Evolutionary conservation across 2,797 vertebrate species (phyloP).

Genomic region (Smutsia temminckii): DNA sequence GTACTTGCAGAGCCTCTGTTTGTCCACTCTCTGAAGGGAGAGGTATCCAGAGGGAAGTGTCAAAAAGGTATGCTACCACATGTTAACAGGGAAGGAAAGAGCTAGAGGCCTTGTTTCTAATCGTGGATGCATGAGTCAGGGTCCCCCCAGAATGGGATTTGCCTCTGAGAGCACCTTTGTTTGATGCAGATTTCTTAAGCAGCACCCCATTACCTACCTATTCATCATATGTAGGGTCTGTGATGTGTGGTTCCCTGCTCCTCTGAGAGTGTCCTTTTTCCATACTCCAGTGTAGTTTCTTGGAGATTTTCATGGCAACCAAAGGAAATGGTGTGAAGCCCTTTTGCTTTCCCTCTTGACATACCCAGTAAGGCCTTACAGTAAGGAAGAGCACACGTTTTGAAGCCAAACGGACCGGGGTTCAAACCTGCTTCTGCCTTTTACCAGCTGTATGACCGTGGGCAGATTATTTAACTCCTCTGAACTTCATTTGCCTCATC

Average conservation of each 20-base stretch:
- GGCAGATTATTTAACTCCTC: background rate
- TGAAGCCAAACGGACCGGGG: background rate
- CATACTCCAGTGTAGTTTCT: background rate
- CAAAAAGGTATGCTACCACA: background rate
- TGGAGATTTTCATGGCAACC: background rate
- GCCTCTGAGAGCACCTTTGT: background rate
- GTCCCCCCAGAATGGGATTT: background rate
- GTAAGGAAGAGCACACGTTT: background rate
- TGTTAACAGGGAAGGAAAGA: background rate
- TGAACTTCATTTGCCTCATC: background rate
- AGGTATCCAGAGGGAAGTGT: background rate
- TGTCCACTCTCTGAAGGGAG: background rate
- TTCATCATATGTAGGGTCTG: background rate
- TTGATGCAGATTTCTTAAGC: conserved; percentile 1
- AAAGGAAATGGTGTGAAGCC: background rate
- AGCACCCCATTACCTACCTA: background rate
- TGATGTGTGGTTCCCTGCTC: background rate
- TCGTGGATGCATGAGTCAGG: background rate
- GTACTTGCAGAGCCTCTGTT: background rate
- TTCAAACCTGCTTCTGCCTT: background rate
- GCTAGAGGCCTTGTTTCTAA: background rate
- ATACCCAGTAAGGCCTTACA: background rate
- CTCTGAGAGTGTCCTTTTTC: background rate
- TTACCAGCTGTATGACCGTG: background rate
- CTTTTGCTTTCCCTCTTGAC: background rate